phyloP scores from a whole-genome alignment of 23 tunicate species.

The Ciona savignyi region DNA sequence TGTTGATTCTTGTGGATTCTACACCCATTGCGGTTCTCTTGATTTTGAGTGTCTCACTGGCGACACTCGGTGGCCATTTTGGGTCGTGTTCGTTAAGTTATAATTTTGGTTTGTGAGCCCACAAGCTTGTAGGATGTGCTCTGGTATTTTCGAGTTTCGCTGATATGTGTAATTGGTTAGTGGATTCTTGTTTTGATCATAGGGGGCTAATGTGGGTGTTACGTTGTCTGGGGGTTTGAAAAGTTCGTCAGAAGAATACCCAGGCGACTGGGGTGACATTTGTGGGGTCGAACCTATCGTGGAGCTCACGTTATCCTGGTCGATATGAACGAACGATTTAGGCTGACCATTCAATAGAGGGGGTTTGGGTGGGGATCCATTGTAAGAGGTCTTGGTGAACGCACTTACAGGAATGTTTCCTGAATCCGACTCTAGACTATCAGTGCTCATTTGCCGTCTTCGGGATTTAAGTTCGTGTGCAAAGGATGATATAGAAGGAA shows the following conservation, averaged over 20 bases:
- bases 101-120: background rate
- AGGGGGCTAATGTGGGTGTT: too few relatives aligned
- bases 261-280: background rate
- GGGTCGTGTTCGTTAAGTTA: background rate
- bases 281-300: background rate
- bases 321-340: background rate
- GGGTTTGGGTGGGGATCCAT: background rate
- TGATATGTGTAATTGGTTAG: background rate
- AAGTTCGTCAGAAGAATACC: background rate
- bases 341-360: background rate
- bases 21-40: background rate
- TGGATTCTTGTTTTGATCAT: background rate
- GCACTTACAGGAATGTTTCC: background rate
- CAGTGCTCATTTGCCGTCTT: background rate
- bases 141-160: background rate
- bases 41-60: background rate
- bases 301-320: background rate
- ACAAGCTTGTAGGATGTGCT: background rate
- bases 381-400: background rate
- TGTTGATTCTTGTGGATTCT: too few relatives aligned
- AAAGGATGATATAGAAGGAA: background rate
- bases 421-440: background rate
- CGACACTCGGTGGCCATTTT: background rate
- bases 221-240: background rate
- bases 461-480: background rate